Evolutionary conservation across 1,140 invertebrate species (phyloP).

Genomic region (Lepidurus apus): DNA sequence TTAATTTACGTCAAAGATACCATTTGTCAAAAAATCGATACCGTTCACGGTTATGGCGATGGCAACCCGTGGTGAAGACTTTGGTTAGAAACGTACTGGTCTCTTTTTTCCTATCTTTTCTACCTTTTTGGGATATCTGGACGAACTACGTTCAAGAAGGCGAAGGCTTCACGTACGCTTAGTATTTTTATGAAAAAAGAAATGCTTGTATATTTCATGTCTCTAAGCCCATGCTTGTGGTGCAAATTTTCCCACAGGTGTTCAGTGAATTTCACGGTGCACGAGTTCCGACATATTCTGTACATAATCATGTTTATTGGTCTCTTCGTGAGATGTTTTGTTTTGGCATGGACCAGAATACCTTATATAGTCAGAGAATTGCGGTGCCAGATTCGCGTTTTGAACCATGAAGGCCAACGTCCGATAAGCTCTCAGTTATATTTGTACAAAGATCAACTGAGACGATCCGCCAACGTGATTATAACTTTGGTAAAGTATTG

Average conservation of each 20-base stretch:
- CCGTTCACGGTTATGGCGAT: neutral
- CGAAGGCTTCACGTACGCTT: neutral
- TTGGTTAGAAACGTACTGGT: neutral
- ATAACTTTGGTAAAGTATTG: neutral
- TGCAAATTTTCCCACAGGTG: neutral
- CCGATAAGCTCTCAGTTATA: neutral
- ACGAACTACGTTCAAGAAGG: slow-evolving; percentile 1
- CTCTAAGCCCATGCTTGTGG: neutral
- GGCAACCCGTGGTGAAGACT: neutral
- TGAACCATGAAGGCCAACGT: neutral
- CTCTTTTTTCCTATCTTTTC: neutral
- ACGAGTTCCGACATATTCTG: neutral
- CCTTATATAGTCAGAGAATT: neutral
- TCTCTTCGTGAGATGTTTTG: neutral
- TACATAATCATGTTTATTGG: neutral
- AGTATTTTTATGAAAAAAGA: neutral
- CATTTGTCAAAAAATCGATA: neutral
- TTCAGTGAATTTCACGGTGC: neutral
- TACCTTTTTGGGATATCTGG: slow-evolving; percentile 1
- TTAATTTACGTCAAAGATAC: neutral
- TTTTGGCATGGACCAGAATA: neutral
- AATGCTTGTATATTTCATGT: neutral
- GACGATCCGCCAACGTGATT: neutral
- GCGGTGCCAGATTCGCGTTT: neutral
- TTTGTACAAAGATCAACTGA: neutral